phyloP scores from a whole-genome alignment of 2,888 invertebrate genomes.

The Melanostoma mellinum region DNA sequence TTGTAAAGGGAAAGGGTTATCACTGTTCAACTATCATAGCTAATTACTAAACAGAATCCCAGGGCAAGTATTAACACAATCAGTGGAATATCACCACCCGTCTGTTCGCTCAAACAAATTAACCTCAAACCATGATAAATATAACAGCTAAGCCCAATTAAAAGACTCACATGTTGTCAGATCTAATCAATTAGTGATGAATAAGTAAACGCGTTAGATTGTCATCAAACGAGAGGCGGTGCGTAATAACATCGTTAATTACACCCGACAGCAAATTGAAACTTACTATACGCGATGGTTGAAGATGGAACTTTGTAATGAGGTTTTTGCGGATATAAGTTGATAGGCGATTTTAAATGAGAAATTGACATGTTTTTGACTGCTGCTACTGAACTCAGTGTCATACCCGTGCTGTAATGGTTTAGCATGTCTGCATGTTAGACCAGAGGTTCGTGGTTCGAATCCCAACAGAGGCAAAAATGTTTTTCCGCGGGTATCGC shows the following conservation, averaged over 20 bases:
- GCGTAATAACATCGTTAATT: conserved; percentile 70
- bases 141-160: conserved; percentile 55
- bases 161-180: conserved; percentile 67
- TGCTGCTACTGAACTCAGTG: too few species aligned
- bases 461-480: too few species aligned
- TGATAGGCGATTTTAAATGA: neutral
- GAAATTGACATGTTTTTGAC: too few species aligned
- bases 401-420: too few species aligned
- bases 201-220: conserved; percentile 68
- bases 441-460: too few species aligned
- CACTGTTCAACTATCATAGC: conserved; percentile 57
- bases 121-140: conserved; percentile 54
- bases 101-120: conserved; percentile 43
- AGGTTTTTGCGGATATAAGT: conserved; percentile 3
- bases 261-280: conserved; percentile 63
- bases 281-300: conserved; percentile 38
- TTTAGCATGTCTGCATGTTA: too few species aligned
- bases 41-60: conserved; percentile 68
- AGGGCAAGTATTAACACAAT: conserved; percentile 65
- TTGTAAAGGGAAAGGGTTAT: conserved; percentile 59
- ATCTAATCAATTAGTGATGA: conserved; percentile 72
- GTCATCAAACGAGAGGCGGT: conserved; percentile 70
- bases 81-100: conserved; percentile 21
- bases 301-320: conserved; percentile 10
- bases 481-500: too few species aligned